Percentiles rank a stretch among this genome's conserved stretches.
These are phyloP conservation scores for Saturnia pavonia DNA, from an alignment of 2,888 invertebrate species.

Conservation along the genomic window DNA sequence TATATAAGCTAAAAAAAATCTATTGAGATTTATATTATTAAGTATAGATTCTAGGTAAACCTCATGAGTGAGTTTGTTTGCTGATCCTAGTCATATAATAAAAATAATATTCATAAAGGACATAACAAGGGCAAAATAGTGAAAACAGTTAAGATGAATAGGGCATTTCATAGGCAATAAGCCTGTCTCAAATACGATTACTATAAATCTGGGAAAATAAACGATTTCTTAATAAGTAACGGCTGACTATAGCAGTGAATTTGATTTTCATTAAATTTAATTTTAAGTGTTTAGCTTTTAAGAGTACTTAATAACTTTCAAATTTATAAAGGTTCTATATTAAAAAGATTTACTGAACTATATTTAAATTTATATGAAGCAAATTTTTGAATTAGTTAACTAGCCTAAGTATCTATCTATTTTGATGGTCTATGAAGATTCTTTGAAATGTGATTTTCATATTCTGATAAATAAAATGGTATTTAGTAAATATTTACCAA, in stretches of 20 bases:
- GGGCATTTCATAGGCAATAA: slow-evolving; percentile 5
- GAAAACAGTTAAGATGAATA: not conserved
- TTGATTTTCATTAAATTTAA: not conserved
- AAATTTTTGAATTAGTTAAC: not conserved
- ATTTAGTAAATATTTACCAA: too few species aligned
- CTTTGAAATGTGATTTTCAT: too few species aligned
- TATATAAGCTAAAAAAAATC: too few species aligned
- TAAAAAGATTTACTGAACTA: not conserved
- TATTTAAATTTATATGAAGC: not conserved
- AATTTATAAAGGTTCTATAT: not conserved
- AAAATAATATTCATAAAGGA: not conserved
- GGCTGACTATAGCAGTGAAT: not conserved
- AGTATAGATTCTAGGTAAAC: not conserved
- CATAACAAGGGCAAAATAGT: not conserved
- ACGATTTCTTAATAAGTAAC: not conserved
- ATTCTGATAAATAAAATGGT: too few species aligned
- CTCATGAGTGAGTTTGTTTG: not conserved
- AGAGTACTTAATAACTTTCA: not conserved
- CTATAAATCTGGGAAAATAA: slow-evolving; percentile 8
- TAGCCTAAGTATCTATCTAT: too few species aligned
- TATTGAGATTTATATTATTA: not conserved
- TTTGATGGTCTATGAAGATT: too few species aligned
- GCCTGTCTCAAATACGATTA: not conserved
- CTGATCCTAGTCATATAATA: not conserved
- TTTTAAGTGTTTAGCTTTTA: not conserved